phyloP scores from a whole-genome alignment of 2,888 invertebrate species.

The Cordilura impudica region DNA sequence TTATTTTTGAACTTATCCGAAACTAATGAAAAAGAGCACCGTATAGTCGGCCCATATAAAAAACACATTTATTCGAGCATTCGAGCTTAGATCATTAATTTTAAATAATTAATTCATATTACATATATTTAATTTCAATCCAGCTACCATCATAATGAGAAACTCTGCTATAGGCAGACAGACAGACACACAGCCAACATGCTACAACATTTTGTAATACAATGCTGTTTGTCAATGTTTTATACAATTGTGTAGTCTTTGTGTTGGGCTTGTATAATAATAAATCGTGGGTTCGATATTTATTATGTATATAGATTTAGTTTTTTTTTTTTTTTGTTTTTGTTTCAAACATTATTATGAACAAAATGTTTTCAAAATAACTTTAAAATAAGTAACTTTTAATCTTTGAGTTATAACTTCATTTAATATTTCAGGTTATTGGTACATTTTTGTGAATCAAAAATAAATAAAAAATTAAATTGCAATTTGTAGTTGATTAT shows the following conservation, averaged over 20 bases:
- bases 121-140: no score
- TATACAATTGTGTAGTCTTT: slow-evolving; percentile 3
- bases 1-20: no score
- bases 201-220: slow-evolving; percentile 38
- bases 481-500: slow-evolving; percentile 36
- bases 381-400: slow-evolving; percentile 1
- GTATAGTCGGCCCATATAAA: no score
- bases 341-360: background rate
- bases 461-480: slow-evolving; percentile 35
- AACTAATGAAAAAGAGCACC: no score
- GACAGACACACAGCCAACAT: background rate
- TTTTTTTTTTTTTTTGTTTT: background rate
- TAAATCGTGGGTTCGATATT: slow-evolving; percentile 50
- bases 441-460: background rate
- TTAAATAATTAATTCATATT: no score
- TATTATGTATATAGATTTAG: slow-evolving; percentile 3
- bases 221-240: slow-evolving; percentile 17
- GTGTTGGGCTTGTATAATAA: slow-evolving; percentile 33
- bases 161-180: background rate
- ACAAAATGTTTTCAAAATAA: slow-evolving; percentile 10
- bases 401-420: slow-evolving; percentile 34
- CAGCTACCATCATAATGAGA: no score
- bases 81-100: no score
- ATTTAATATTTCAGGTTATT: slow-evolving; percentile 24
- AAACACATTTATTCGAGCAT: no score